Evolutionary conservation across 1,140 invertebrate genomes (phyloP).

Genomic region (Rhopalosiphum padi): DNA sequence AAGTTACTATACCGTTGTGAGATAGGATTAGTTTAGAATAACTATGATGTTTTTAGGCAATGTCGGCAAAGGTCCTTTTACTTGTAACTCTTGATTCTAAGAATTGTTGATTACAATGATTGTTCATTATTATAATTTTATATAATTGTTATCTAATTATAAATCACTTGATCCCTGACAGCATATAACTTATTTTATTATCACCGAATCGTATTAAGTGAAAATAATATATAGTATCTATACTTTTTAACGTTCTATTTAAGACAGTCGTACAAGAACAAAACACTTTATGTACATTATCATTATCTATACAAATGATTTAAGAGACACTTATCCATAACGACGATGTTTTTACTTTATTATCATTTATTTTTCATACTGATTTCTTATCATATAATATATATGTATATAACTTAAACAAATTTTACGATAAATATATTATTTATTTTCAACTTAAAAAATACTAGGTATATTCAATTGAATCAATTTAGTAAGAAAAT

Average conservation of each 20-base stretch:
- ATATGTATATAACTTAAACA: not conserved
- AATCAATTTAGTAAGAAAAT: not conserved
- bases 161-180: slow-evolving; percentile 46
- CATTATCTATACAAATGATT: slow-evolving; percentile 38
- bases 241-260: slow-evolving; percentile 35
- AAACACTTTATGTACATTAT: slow-evolving; percentile 48
- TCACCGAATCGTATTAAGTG: slow-evolving; percentile 31
- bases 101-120: slow-evolving; percentile 20
- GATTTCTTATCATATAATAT: slow-evolving; percentile 2
- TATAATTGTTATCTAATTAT: slow-evolving; percentile 51
- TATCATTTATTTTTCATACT: not conserved
- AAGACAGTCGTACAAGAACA: not conserved
- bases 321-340: slow-evolving; percentile 48
- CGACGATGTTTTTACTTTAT: slow-evolving; percentile 43
- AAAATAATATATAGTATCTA: slow-evolving; percentile 32
- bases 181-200: slow-evolving; percentile 26
- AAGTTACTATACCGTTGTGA: not conserved
- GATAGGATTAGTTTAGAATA: not conserved
- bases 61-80: slow-evolving; percentile 21
- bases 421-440: not conserved
- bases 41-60: slow-evolving; percentile 3
- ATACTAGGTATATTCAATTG: not conserved
- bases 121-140: slow-evolving; percentile 34
- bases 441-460: not conserved
- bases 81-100: slow-evolving; percentile 22